Percentiles rank a stretch among this genome's conserved stretches.
Evolutionary conservation across 2,888 invertebrate genomes (phyloP).

Genomic region (Spicauda simplicius): DNA sequence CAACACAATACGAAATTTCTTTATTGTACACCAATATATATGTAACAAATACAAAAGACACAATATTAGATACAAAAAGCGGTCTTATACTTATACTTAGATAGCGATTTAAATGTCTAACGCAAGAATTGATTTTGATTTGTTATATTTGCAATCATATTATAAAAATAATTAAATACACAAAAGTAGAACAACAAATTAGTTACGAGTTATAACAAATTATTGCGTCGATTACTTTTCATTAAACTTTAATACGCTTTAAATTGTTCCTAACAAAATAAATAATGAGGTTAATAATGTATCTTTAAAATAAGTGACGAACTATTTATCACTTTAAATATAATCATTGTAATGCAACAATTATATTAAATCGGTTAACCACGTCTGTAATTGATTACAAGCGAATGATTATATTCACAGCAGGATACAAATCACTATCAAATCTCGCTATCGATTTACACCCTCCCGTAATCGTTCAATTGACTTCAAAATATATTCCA

Average conservation of each 20-base stretch:
- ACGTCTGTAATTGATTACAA: background rate
- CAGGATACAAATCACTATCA: background rate
- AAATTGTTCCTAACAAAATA: background rate
- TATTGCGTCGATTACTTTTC: background rate
- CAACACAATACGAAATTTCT: too few species aligned
- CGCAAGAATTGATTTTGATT: too few species aligned
- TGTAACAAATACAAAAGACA: too few species aligned
- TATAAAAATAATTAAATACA: background rate
- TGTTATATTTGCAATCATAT: too few species aligned
- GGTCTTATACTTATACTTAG: too few species aligned
- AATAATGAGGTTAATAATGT: background rate
- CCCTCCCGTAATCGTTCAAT: background rate
- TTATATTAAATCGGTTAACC: background rate
- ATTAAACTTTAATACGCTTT: background rate
- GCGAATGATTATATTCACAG: background rate
- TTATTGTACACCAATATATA: too few species aligned
- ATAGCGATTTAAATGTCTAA: too few species aligned
- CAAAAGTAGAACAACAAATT: background rate
- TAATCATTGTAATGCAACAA: background rate
- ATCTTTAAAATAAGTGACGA: conserved; percentile 5
- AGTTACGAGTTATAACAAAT: background rate
- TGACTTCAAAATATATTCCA: background rate
- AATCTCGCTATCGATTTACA: background rate
- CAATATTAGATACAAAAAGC: too few species aligned
- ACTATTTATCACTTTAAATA: conserved; percentile 11